These are phyloP conservation scores for Tympanoctomys barrerae DNA, from an alignment of 2,797 vertebrate species.

Conservation along the genomic window DNA sequence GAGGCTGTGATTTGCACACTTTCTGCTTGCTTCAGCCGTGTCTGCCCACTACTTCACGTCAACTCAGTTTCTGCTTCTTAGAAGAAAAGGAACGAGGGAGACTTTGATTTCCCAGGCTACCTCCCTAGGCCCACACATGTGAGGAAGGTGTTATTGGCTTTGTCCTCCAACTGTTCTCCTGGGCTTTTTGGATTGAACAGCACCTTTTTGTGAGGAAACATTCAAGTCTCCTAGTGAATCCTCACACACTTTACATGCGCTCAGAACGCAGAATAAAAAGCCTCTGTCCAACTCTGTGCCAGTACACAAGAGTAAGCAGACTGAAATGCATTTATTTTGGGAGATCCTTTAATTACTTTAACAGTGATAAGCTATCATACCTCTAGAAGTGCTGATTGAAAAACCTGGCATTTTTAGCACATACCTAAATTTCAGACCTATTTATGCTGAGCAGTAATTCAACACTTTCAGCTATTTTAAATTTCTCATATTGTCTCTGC, in stretches of 20 bases:
- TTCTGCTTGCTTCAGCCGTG: background rate
- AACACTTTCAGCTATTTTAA: background rate
- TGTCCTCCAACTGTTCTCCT: background rate
- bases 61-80: background rate
- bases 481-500: background rate
- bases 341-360: background rate
- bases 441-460: background rate
- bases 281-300: background rate
- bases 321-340: background rate
- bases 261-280: background rate
- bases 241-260: background rate
- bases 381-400: background rate
- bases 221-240: background rate
- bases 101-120: background rate
- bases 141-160: background rate
- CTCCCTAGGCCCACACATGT: background rate
- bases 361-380: background rate
- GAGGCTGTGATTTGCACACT: background rate
- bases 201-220: background rate
- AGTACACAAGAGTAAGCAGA: background rate
- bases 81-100: background rate
- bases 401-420: constrained; percentile 3
- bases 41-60: background rate
- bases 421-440: background rate
- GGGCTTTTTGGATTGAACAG: background rate